Evolutionary conservation across 92 coral and sea anemone species (phyloP).

Genomic region (Palythoa grandiflora): DNA sequence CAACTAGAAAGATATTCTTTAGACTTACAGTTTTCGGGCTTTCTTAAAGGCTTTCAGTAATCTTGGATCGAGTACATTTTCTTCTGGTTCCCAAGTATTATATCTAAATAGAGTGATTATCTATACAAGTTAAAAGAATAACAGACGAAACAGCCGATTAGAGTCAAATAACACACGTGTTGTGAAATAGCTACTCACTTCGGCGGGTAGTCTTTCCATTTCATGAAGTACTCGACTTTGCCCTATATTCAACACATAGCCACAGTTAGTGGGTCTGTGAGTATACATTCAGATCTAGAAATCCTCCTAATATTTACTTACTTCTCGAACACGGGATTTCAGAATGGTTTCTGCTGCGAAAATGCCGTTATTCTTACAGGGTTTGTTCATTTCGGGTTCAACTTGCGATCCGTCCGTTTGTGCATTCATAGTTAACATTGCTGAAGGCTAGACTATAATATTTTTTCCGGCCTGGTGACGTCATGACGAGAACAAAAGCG

Average conservation of each 20-base stretch:
- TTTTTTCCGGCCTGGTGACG: conserved; percentile 56
- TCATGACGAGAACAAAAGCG: conserved; percentile 41
- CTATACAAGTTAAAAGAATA: conserved; percentile 10
- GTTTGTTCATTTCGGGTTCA: conserved; percentile 76
- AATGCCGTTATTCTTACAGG: conserved; percentile 92
- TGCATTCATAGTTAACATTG: conserved; percentile 53
- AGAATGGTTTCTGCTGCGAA: conserved; percentile 98
- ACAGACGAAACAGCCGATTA: conserved; percentile 16
- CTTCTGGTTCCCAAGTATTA: conserved; percentile 99
- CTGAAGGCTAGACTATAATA: conserved; percentile 53
- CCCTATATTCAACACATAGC: conserved; percentile 76
- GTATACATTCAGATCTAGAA: not conserved
- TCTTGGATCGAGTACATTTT: conserved; percentile 95
- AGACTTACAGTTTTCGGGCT: conserved; percentile 52
- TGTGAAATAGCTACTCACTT: conserved; percentile 74
- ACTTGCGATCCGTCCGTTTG: conserved; percentile 46
- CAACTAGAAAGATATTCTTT: conserved; percentile 17
- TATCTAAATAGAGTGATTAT: conserved; percentile 67
- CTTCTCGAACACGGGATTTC: conserved; percentile 94
- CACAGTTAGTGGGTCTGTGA: conserved; percentile 22
- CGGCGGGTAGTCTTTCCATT: conserved; percentile 98
- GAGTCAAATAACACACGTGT: conserved; percentile 20
- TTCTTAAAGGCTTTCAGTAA: conserved; percentile 85
- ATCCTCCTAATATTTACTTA: conserved; percentile 46
- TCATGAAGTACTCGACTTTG: conserved; percentile 95